A percentile compares a stretch with the other conserved stretches of the same genome.
Conservation (phyloP, 2,888 invertebrate genomes). For the Scrobipalpa atriplicella region DNA sequence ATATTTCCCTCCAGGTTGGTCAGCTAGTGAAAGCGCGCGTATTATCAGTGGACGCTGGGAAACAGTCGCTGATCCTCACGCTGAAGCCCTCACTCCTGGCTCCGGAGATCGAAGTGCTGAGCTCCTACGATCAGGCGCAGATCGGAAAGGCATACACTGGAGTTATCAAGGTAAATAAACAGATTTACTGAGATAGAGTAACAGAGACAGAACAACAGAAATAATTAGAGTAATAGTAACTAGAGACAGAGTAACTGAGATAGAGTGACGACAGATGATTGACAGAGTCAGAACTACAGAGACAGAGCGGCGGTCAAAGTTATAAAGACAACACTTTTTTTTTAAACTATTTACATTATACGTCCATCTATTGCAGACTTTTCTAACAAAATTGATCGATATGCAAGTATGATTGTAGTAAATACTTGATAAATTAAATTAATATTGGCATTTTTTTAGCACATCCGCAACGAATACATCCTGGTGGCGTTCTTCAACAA, state of each 20-base stretch:
- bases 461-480: slow-evolving; percentile 68
- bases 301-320: too few relatives aligned
- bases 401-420: too few relatives aligned
- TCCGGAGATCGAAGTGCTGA: slow-evolving; percentile 77
- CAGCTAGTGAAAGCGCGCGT: slow-evolving; percentile 84
- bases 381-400: too few relatives aligned
- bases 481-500: slow-evolving; percentile 84
- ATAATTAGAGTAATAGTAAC: too few relatives aligned
- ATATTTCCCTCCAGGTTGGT: slow-evolving; percentile 63
- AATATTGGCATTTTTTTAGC: slow-evolving; percentile 44
- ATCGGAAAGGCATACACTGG: slow-evolving; percentile 81
- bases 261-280: too few relatives aligned
- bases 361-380: too few relatives aligned
- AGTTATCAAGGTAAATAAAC: slow-evolving; percentile 70
- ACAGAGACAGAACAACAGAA: too few relatives aligned
- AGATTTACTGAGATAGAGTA: background rate
- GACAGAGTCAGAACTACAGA: too few relatives aligned
- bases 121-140: slow-evolving; percentile 72
- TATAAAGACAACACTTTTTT: too few relatives aligned
- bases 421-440: too few relatives aligned
- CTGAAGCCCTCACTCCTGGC: slow-evolving; percentile 85
- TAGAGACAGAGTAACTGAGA: too few relatives aligned
- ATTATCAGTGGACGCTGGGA: slow-evolving; percentile 69
- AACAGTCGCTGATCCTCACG: slow-evolving; percentile 82
- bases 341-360: too few relatives aligned